These are phyloP conservation scores for Pocillopora verrucosa DNA, from an alignment of 64 coral and sea anemone genomes.

Conservation along the genomic window DNA sequence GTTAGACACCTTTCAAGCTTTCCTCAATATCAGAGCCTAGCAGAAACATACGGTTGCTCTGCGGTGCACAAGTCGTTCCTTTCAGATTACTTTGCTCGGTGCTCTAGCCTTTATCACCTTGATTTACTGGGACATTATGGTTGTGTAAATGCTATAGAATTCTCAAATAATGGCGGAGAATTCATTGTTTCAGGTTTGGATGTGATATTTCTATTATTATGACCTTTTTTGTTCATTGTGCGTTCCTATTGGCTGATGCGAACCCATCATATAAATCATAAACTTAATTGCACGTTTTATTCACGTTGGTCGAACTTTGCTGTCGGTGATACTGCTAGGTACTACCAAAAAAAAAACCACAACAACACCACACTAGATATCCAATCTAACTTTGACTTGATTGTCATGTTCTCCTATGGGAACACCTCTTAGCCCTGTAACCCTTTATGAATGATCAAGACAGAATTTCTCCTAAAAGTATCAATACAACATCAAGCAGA, in stretches of 20 bases:
- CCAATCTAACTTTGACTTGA: too few relatives aligned
- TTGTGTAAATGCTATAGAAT: constrained; percentile 91
- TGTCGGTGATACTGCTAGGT: too few relatives aligned
- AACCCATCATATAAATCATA: not conserved
- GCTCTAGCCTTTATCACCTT: constrained; percentile 49
- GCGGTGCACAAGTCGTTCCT: constrained; percentile 53
- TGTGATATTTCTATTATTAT: not conserved
- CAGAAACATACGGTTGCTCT: constrained; percentile 49
- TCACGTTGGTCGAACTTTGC: too few relatives aligned
- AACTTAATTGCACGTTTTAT: not conserved
- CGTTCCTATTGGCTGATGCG: not conserved
- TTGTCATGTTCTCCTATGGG: too few relatives aligned
- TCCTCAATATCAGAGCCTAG: constrained; percentile 60
- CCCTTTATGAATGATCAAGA: too few relatives aligned
- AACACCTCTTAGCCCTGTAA: too few relatives aligned
- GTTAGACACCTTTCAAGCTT: constrained; percentile 34
- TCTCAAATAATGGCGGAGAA: constrained; percentile 81
- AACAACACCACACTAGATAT: too few relatives aligned
- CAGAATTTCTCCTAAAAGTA: too few relatives aligned
- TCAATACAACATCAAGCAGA: too few relatives aligned
- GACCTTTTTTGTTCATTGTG: not conserved
- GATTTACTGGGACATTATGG: constrained; percentile 84
- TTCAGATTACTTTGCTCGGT: constrained; percentile 55
- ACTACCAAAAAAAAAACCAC: too few relatives aligned
- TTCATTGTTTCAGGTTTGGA: constrained; percentile 79